Evolutionary conservation across 2,797 vertebrate species (phyloP).

Genomic region (Cercopithecus mitis): DNA sequence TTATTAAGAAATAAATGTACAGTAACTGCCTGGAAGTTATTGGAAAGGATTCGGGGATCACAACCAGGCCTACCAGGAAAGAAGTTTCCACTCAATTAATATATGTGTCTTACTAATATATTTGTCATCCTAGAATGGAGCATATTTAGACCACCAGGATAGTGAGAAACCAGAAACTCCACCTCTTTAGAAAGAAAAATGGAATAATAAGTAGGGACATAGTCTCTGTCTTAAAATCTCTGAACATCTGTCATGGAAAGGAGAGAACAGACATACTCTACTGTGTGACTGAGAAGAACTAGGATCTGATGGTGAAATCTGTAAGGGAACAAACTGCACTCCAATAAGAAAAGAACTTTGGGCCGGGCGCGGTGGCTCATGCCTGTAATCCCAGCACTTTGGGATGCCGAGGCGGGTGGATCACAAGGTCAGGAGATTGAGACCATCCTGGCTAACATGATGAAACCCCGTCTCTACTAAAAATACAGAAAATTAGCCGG

Average conservation of each 20-base stretch:
- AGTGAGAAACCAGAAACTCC: neutral
- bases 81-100: neutral
- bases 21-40: neutral
- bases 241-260: neutral
- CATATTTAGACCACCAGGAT: neutral
- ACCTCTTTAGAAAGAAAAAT: neutral
- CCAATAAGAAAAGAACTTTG: neutral
- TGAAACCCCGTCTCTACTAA: too few species aligned
- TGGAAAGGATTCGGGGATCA: neutral
- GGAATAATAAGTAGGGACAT: neutral
- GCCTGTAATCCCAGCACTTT: too few species aligned
- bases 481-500: too few species aligned
- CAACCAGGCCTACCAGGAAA: neutral
- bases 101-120: neutral
- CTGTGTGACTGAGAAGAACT: neutral
- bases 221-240: neutral
- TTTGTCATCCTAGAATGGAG: neutral
- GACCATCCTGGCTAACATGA: too few species aligned
- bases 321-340: fast-evolving
- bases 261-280: neutral
- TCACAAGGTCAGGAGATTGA: too few species aligned
- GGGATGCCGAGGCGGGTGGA: too few species aligned
- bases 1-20: neutral
- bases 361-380: too few species aligned
- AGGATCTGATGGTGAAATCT: neutral